Base-by-base conservation (phyloP, 2,888 invertebrate genomes). In the Drosophila barbarae region DNA sequence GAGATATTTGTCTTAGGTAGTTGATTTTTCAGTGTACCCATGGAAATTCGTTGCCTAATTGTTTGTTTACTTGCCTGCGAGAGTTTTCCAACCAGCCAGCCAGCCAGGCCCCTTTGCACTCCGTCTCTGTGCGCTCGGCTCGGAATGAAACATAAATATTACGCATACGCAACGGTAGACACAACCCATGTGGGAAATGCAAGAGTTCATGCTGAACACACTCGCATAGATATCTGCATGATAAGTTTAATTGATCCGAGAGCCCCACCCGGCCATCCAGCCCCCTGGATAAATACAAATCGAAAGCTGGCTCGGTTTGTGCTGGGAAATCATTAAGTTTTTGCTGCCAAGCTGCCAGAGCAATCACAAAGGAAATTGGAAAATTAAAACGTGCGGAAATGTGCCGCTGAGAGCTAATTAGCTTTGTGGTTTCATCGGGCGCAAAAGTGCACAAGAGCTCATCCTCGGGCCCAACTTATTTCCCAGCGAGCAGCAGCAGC, bases 111-210 rank as follows among this genome's bases (percentile, higher is more conserved):
- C 26, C 28, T 15, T n/a, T 23, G 9, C 30, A 5, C 9, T 15
- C 15, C 35, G 35, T 10, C 36, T 47, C 34, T 57, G 56, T 46
- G 39, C 47, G 52, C 54, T 56, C 41, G 47, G 21, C 13, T 53
- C 54, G 67, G 59, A 80, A 80, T 80, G 70, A 85, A 85, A 83
- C 85, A 85, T 74, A 84, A 83, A 85, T 85, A 85, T 74, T 79
- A 80, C 84, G 84, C 74, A 85, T 80, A 68, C 74, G 76, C 57
- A 77, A 57, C 57, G 58, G 47, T 28, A 64, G 35, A 56, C 46
- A 54, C 35, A 74, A 71, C 54, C 56, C 81, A 71, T 73, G 52
- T 69, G 80, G 80, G 85, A 81, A 77, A 73, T 81, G 75, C 69
- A 80, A 71, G 71, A 85, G 69, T 73, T 85, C 51, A 64, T 61